Base-by-base conservation (phyloP, 2,888 invertebrate genomes). In the Globia sparganii region DNA sequence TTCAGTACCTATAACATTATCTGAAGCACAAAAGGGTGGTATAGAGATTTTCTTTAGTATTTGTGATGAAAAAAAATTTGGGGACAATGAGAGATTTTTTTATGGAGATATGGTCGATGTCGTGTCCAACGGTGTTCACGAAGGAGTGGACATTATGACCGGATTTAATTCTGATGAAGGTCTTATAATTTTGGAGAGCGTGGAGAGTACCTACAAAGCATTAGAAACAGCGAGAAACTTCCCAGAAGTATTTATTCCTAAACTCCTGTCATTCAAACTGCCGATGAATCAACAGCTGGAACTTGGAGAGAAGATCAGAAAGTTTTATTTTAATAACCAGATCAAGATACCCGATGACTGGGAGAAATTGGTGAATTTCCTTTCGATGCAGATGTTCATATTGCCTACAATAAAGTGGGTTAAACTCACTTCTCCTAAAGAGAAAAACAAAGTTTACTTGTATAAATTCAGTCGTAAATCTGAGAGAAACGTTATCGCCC, bases 131-230 rank as follows among this genome's bases (percentile, higher is more conserved):
- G 97, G 97, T n/a, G 94, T 94, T 31, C 93, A 97, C 59, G 88
- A 92, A 66, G 92, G 88, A 25, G 95, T 97, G 1, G 98, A 98
- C 0, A 97, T 98, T 92, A 97, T 98, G 91, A 95, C 97, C 15
- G 98, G 98, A 18, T 92, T 97, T 6, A 98, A 97, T 18, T 96
- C 97, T 2, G 97, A 98, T 67, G 98, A 98, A 94, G 98, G 98
- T 25, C n/a, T 91, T 1, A 62, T 91, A 31, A 64, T 9, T 18
- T 67, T 87, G 6, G 61, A 43, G 2, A 68, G 77, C 56, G 75
- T 37, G 75, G 65, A 86, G 28, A 13, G 31, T 40, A 21, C 72
- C 3, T 70, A 77, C 37, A 73, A 77, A 1, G 28, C 61, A 5
- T 68, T 85, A 28, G 76, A 67, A 25, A 11, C 77, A 21, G 80